Base-by-base conservation (phyloP, 2,797 vertebrate species). In the Pteropus rufus region DNA sequence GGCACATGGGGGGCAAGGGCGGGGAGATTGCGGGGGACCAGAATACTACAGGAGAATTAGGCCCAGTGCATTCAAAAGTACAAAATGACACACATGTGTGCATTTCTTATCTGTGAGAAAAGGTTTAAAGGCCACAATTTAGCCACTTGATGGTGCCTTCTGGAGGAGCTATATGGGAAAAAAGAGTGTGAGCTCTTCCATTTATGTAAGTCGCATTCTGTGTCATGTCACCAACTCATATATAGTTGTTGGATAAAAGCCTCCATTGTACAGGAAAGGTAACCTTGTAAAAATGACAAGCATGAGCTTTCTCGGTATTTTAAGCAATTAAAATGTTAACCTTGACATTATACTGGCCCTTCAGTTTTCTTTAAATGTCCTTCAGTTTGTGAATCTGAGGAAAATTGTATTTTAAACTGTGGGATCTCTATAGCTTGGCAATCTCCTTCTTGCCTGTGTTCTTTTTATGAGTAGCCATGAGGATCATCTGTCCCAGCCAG, bases 291-390 rank as follows among this genome's bases (percentile, higher is more conserved):
- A 96, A 97, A 96, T 95, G 94, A 83, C 82, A 92, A 94, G 62
- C 2, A 0, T 77, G 81, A 86, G 44, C 88, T 95, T 95, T 97
- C 81, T 97, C 12, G 7, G 41, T 89, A 46, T 94, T 97, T 96
- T 93, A 93, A 91, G 93, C 96, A 98, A 97, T 98, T 97, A 97
- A 98, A 98, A 97, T 95, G 83, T 91, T 97, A 97, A 97, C 90
- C 95, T 95, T 97, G 89, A 96, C 95, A 94, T 91, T 87, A 95
- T 65, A 88, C 62, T 60, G 94, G 56, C 69, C 46, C 70, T 94
- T 94, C 67, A 29, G 91, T 81, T 97, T 95, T 95, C 85, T 94
- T 97, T 94, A 62, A 83, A 86, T 58, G 73, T 70, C 87, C 93
- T 98, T 97, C 92, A 52, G 94, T 96, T 96, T 96, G 92, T n/a